Base-by-base conservation (phyloP, 1,140 invertebrate genomes). In the Lethrus apterus region DNA sequence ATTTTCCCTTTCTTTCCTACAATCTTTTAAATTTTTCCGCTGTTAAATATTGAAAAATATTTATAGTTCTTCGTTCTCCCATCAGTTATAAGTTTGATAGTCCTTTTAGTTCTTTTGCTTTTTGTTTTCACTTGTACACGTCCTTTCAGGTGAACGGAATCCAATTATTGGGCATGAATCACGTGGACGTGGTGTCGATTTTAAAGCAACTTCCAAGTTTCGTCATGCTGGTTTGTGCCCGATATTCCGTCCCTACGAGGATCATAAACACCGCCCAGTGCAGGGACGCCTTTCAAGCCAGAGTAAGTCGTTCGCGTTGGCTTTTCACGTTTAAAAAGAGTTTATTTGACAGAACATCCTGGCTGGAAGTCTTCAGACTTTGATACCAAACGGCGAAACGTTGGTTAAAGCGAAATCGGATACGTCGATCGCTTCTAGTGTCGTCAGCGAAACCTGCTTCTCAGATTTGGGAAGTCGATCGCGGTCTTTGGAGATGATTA, bases 181-280 rank as follows among this genome's bases (percentile, higher is more conserved):
- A 94, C 63, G 80, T 89, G 50, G 89, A 93, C 64, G 90, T 94
- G 31, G 90, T 94, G 5, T 79, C 79, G n/a, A 83, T 89, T 52
- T 68, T 95, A 23, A 89, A 93, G 64, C 88, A 92, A 52, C 77
- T 93, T 46, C 88, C 89, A n/a, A 78, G 86, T 54, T 77, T 85
- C 57, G 89, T 94, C 14, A 72, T 84, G 52, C 78, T 94, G 68
- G 86, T 93, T 13, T 91, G 87, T 62, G 80, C 89, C 17, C 69
- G 82, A 56, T 80, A 74, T 66, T 62, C 59, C 26, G 53, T 64
- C 54, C 63, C 44, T 57, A 67, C 41, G 63, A 66, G 52, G 55
- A 64, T 62, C 48, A 81, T 83, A 50, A 78, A 81, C 58, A 80
- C 79, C 9, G 70, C 75, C 43, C 76, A 80, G 56, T 75, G 80